A percentile compares a stretch with the other conserved stretches of the same genome.
Conservation (phyloP, 2,113 vertebrate genomes). For the Alosa alosa region DNA sequence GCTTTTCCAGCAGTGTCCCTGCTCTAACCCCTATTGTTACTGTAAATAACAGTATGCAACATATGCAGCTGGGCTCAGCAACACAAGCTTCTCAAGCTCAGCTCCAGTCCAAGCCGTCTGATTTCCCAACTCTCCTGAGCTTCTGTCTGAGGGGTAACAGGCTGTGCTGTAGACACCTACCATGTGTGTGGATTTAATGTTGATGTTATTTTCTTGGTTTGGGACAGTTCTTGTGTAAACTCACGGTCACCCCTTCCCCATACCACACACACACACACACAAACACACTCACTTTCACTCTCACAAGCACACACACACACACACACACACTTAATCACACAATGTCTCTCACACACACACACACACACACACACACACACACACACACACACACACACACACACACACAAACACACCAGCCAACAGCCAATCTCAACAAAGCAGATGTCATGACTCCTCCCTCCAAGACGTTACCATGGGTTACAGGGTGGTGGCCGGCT, state of each 20-base stretch:
- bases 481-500: constrained; percentile 69
- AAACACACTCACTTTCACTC: too few relatives aligned
- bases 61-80: not conserved
- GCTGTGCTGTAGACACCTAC: not conserved
- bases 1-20: not conserved
- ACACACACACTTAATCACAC: too few relatives aligned
- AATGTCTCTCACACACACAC: too few relatives aligned
- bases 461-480: constrained; percentile 59
- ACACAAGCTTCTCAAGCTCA: not conserved
- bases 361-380: too few relatives aligned
- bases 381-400: not conserved
- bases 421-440: not conserved
- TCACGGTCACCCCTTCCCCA: not conserved
- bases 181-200: not conserved
- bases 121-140: not conserved
- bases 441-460: not conserved
- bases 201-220: too few relatives aligned
- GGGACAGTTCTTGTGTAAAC: too few relatives aligned
- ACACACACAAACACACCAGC: not conserved
- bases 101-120: not conserved
- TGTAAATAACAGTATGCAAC: not conserved
- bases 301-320: too few relatives aligned
- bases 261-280: not conserved
- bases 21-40: not conserved
- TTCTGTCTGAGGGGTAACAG: not conserved